Base-by-base conservation (phyloP, 1,140 invertebrate species). In the Scaptomyza hsui region DNA sequence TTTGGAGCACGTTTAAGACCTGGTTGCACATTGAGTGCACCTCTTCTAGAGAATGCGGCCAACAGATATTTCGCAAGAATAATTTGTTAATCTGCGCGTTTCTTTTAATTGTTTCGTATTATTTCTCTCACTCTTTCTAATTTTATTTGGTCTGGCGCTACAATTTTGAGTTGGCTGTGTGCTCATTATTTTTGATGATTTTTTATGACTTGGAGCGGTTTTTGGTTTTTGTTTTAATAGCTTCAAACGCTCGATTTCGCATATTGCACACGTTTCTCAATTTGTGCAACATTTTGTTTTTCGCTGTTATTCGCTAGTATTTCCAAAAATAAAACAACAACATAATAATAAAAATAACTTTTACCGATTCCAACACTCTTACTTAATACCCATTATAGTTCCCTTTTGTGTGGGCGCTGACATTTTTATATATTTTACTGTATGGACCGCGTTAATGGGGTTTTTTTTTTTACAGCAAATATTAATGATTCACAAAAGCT, bases 51-150 rank as follows among this genome's bases (percentile, higher is more conserved):
- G 75, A 83, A 83, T 69, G 79, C 62, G 80, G 42, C 47, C 62
- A 70, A 42, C 57, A 49, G 49, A 41, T 44, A 72, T 85, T 85
- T 83, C 42, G 68, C 60, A 80, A 83, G 72, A 79, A 72, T 67
- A 41, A 75, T 75, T 69, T 39, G 51, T 37, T 16, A 65, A 71
- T 56, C 55, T 65, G 48, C 29, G 65, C 48, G 19, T 15, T 26
- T 61, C 42, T 51, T 48, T 62, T 45, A 35, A 68, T 52, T 21
- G 61, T 44, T 47, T 56, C 39, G n/a, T 51, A 29, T 9, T 32
- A 32, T 5, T 19, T 15, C 41, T 24, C 48, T n/a, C 24, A 5
- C 12, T 42, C 16, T 32, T 32, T 55, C 13, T 42, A 26, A 2
- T 48, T 72, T 45, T 41, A 37, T 49, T 47, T 32, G 7, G 6